phyloP scores from a whole-genome alignment of 2,797 vertebrate genomes.

The Chaenodraco wilsoni region DNA sequence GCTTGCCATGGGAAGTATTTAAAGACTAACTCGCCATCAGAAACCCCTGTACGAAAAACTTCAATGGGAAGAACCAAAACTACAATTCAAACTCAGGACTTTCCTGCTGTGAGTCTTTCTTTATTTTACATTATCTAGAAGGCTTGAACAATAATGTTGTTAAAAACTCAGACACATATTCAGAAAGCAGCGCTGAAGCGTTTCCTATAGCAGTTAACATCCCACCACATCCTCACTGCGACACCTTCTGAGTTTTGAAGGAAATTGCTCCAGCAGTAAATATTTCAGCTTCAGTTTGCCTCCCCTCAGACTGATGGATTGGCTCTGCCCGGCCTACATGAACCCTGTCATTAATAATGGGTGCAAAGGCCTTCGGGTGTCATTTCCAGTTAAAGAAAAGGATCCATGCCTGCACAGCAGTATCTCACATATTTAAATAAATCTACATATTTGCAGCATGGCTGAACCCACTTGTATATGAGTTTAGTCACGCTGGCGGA shows the following conservation, averaged over 20 bases:
- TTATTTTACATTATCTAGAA: not conserved
- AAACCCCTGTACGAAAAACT: not conserved
- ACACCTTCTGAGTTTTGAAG: slow-evolving; percentile 12
- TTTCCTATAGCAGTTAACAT: slow-evolving; percentile 3
- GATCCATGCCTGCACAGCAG: not conserved
- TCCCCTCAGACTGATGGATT: slow-evolving; percentile 51
- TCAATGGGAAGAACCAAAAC: not conserved
- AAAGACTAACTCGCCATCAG: not conserved
- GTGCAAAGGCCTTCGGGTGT: slow-evolving; percentile 35
- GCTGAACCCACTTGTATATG: slow-evolving; percentile 7
- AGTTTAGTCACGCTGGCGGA: slow-evolving; percentile 21
- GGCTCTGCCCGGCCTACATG: slow-evolving; percentile 50
- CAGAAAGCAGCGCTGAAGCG: not conserved
- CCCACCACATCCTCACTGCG: not conserved
- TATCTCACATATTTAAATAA: slow-evolving; percentile 40
- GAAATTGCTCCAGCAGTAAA: slow-evolving; percentile 27
- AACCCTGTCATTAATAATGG: slow-evolving; percentile 31
- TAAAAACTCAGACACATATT: not conserved
- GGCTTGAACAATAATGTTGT: not conserved
- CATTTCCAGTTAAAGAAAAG: slow-evolving; percentile 24
- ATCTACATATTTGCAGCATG: slow-evolving; percentile 44
- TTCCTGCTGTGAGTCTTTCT: not conserved
- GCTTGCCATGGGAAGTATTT: not conserved
- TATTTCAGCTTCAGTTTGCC: slow-evolving; percentile 31
- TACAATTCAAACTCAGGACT: not conserved